These are phyloP conservation scores for Actinemys pallida DNA, from an alignment of 2,113 vertebrate species.

Conservation along the genomic window DNA sequence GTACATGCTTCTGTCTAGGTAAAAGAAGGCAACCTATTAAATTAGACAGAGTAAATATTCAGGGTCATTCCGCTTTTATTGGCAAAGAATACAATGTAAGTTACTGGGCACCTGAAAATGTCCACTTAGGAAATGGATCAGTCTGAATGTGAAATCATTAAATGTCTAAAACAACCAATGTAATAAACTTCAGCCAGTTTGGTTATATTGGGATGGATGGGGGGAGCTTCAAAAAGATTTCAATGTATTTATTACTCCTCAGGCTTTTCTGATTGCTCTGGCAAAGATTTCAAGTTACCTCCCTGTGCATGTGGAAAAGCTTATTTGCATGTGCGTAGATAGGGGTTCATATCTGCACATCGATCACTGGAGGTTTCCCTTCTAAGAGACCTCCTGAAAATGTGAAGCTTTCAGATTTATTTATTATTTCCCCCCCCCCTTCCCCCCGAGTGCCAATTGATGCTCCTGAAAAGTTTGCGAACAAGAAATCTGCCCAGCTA, in stretches of 20 bases:
- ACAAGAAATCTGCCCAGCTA: not conserved
- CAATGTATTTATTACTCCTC: not conserved
- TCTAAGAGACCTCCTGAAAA: not conserved
- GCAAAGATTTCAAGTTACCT: not conserved
- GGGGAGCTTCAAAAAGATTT: not conserved
- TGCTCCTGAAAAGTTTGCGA: not conserved
- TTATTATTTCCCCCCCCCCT: not conserved
- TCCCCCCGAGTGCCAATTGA: fast-evolving
- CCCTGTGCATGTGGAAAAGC: not conserved
- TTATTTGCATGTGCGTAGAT: not conserved
- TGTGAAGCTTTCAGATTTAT: not conserved
- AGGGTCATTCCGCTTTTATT: not conserved
- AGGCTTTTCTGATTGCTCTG: not conserved
- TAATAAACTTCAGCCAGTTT: not conserved
- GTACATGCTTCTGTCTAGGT: no score
- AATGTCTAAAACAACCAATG: not conserved
- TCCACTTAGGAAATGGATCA: not conserved
- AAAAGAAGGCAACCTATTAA: not conserved
- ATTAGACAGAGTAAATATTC: not conserved
- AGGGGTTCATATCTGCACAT: not conserved
- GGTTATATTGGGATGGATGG: not conserved
- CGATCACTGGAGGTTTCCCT: not conserved
- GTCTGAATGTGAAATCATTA: not conserved
- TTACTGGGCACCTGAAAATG: not conserved
- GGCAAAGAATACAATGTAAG: no score